A percentile compares a stretch with the other conserved stretches of the same genome.
Evolutionary conservation across 1,140 invertebrate species (phyloP).

Genomic region (Phymastichus coffea): DNA sequence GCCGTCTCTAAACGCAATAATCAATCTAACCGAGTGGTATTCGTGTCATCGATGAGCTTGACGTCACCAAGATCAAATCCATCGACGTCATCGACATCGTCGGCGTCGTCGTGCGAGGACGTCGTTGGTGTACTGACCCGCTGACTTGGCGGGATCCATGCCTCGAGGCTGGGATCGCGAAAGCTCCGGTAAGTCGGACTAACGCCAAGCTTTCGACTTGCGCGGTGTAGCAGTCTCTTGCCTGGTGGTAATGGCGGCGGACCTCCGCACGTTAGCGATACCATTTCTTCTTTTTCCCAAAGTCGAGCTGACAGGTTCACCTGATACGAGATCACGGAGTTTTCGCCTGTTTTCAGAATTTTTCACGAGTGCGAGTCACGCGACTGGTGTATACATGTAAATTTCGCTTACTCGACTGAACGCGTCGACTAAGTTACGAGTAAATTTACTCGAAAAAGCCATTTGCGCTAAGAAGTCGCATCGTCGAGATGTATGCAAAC

Average conservation of each 20-base stretch:
- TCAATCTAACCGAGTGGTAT: slow-evolving; percentile 14
- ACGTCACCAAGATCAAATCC: slow-evolving; percentile 9
- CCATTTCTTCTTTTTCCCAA: background rate
- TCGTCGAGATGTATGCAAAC: too few relatives aligned
- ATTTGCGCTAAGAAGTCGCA: background rate
- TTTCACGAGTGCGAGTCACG: background rate
- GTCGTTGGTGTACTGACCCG: background rate
- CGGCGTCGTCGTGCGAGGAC: slow-evolving; percentile 14
- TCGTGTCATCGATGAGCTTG: background rate
- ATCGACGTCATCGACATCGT: slow-evolving; percentile 35
- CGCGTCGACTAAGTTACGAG: background rate
- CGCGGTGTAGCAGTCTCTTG: slow-evolving; percentile 45
- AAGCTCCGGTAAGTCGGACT: slow-evolving; percentile 56
- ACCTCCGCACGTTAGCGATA: slow-evolving; percentile 51
- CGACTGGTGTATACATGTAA: background rate
- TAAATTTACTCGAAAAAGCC: background rate
- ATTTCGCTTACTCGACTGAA: background rate
- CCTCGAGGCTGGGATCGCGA: slow-evolving; percentile 54
- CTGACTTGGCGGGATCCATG: slow-evolving; percentile 40
- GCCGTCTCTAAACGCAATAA: too few relatives aligned
- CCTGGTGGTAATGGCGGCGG: slow-evolving; percentile 54
- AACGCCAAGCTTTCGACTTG: slow-evolving; percentile 45
- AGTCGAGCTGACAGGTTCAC: background rate
- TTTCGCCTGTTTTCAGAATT: background rate
- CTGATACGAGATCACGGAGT: background rate